These are phyloP conservation scores for Sphaeramia orbicularis DNA, from an alignment of 2,797 vertebrate species.

Conservation along the genomic window DNA sequence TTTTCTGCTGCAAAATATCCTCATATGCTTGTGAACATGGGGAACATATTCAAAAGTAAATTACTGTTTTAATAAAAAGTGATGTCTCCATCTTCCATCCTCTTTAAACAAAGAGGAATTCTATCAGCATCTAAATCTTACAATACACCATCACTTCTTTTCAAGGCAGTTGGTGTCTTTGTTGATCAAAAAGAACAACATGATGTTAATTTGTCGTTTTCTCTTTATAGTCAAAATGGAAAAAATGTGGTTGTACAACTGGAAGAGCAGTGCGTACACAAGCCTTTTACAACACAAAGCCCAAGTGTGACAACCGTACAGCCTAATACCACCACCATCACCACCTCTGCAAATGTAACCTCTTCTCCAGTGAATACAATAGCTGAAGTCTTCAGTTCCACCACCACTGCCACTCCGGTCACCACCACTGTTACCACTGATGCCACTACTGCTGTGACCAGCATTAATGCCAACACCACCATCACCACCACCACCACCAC, in stretches of 20 bases:
- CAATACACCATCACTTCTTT: too few species aligned
- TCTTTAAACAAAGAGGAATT: too few species aligned
- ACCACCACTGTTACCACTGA: not conserved
- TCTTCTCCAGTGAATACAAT: conserved; percentile 22
- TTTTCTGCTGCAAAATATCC: too few species aligned
- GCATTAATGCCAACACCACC: not conserved
- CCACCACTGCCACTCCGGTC: not conserved
- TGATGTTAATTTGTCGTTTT: conserved; percentile 14
- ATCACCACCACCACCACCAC: not conserved
- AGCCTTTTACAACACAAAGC: not conserved
- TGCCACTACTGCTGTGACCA: not conserved
- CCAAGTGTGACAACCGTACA: conserved; percentile 29
- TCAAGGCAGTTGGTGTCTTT: not conserved
- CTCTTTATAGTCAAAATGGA: conserved; percentile 56
- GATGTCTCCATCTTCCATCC: too few species aligned
- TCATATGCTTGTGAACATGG: too few species aligned
- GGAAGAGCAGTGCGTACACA: conserved; percentile 41
- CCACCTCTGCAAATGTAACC: conserved; percentile 6
- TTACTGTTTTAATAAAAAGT: too few species aligned
- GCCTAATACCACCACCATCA: conserved; percentile 35
- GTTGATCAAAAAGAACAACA: not conserved
- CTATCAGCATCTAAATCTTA: too few species aligned
- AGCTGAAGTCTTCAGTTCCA: not conserved
- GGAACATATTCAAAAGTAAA: too few species aligned
- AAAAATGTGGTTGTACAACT: conserved; percentile 44